These are phyloP conservation scores for Hippocampus zosterae DNA, from an alignment of 2,113 vertebrate genomes.

Conservation along the genomic window DNA sequence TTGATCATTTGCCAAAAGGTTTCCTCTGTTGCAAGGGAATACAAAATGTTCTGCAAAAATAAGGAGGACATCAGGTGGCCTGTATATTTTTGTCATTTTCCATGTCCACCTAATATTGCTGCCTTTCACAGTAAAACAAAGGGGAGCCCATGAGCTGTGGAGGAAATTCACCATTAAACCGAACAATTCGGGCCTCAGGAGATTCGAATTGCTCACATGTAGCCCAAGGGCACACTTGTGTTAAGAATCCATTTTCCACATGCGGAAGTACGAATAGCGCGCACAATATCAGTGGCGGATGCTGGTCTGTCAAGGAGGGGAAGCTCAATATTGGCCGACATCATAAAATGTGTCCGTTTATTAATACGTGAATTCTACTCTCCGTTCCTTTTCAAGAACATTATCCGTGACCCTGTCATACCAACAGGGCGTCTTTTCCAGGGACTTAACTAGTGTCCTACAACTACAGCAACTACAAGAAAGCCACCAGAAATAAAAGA, in stretches of 20 bases:
- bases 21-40: slow-evolving; percentile 2
- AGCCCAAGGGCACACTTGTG: slow-evolving; percentile 11
- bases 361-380: too few species aligned
- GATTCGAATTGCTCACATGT: slow-evolving; percentile 21
- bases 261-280: slow-evolving; percentile 20
- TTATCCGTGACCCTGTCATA: too few species aligned
- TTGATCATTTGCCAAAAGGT: slow-evolving; percentile 13
- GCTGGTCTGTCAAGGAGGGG: too few species aligned
- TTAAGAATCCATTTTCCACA: slow-evolving; percentile 32
- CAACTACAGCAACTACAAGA: too few species aligned
- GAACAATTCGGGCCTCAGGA: slow-evolving; percentile 7
- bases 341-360: too few species aligned
- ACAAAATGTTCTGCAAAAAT: slow-evolving; percentile 4
- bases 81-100: background rate
- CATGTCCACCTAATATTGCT: background rate
- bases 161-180: background rate
- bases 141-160: background rate
- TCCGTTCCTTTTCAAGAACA: too few species aligned
- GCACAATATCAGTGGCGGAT: too few species aligned
- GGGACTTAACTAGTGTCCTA: too few species aligned
- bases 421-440: too few species aligned
- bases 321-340: too few species aligned
- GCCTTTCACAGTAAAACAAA: background rate
- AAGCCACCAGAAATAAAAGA: too few species aligned
- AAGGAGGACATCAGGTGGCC: background rate